Base-by-base conservation (phyloP, 2,113 vertebrate genomes). In the Anseranas semipalmata region DNA sequence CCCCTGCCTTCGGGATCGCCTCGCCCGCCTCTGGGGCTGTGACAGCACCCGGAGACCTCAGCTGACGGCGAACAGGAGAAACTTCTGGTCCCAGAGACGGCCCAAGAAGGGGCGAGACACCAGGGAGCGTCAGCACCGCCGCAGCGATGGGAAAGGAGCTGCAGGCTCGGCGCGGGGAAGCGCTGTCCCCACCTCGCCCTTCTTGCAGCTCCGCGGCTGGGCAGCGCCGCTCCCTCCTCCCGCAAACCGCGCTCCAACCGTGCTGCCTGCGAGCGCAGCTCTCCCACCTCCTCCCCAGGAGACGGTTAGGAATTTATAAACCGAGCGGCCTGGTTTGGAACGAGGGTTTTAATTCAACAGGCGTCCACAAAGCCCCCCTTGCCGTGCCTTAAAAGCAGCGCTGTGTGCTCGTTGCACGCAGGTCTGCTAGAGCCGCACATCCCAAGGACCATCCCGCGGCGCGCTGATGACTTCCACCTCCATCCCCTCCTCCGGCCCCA, bases 81-180 rank as follows among this genome's bases (percentile, higher is more conserved):
- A 4, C 7, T 1, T 2, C 55, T 7, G 59, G 22, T 7, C 33
- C 67, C 67, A 4, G 37, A 7, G 48, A 6, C 65, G 10, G 55
- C 37, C 52, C 1, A n/a, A 20, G 60, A 7, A 22, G 55, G 33
- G 43, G 37, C 32, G 2, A 58, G 25, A 7, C 4, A 2, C 39
- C 4, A 2, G 66, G 75, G 28, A 53, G 56, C 11, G 1, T 13
- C 3, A 22, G 62, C 17, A 9, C 18, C 41, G 13, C 25, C 19
- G 5, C 27, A 4, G 46, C 0, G 25, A 17, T 0, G 3, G 30
- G n/a, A 9, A 48, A 14, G n/a, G 39, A 22, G 79, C 13, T 0
- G 53, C 53, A 22, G 52, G 1, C 28, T 4, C 15, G 2, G 24
- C 53, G 11, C 1, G 5, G 52, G 28, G 32, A 65, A n/a, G 60